Evolutionary conservation across 2,797 vertebrate genomes (phyloP).

Genomic region (Syncerus caffer): DNA sequence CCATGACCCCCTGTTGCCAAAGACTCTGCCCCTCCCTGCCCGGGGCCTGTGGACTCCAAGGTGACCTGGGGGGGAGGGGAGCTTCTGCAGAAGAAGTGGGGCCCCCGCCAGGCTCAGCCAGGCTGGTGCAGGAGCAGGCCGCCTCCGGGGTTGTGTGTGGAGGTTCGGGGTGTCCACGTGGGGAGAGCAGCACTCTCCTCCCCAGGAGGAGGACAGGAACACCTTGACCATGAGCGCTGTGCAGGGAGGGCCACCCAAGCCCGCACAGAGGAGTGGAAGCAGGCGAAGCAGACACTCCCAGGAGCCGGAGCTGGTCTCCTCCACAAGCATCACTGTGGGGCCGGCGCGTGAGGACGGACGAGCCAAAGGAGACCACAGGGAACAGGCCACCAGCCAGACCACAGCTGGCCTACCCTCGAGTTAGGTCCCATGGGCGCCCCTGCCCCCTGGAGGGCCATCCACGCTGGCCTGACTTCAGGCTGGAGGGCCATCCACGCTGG

Average conservation of each 20-base stretch:
- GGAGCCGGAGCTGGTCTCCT: not conserved
- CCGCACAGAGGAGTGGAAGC: not conserved
- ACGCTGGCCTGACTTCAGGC: accelerated
- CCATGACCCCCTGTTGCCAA: not conserved
- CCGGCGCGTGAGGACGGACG: accelerated
- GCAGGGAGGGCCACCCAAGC: not conserved
- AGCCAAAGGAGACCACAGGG: not conserved
- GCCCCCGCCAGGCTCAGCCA: not conserved
- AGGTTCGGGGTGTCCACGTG: not conserved
- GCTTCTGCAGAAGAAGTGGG: not conserved
- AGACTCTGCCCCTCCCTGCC: not conserved
- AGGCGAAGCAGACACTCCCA: not conserved
- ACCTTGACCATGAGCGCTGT: accelerated
- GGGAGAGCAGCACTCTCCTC: not conserved
- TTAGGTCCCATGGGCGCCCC: not conserved
- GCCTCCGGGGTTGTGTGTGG: not conserved
- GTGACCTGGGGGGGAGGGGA: not conserved
- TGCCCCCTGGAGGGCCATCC: not conserved
- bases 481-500: too few relatives aligned
- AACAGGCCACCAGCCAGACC: not conserved
- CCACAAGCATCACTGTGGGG: not conserved
- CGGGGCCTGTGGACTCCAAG: not conserved
- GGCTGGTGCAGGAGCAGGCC: not conserved
- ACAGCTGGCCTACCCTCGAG: accelerated
- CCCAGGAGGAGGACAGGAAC: not conserved